Base-by-base conservation (phyloP, 2,113 vertebrate genomes). In the Jacana jacana region DNA sequence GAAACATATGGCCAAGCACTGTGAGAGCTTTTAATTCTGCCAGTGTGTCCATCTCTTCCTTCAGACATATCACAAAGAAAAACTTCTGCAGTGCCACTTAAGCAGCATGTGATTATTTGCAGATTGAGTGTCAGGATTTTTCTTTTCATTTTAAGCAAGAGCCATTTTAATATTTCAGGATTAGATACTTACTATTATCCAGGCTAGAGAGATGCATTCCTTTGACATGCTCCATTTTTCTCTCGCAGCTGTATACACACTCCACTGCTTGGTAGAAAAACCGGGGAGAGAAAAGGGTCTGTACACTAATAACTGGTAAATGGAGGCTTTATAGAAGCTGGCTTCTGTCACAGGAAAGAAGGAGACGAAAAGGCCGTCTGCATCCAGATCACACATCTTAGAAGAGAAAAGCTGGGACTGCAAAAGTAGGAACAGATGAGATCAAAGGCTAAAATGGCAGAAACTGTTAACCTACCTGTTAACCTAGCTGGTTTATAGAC, bases 1-100 rank as follows among this genome's bases (percentile, higher is more conserved):
- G 70, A 95, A 93, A 95, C 94, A 96, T 88, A 92, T 91, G 90
- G 57, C 51, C 72, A 65, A 88, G 71, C 61, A 60, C 75, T n/a
- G 61, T 94, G 64, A 51, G 52, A 68, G 55, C 48, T 91, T 91
- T 84, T 84, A 81, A 35, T 95, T 96, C 65, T 95, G 90, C 78
- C 90, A 94, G 48, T 33, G 52, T 55, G 90, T 96, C 77, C 65
- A 90, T 95, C 88, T 95, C 77, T 90, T 93, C 61, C 65, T 92
- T 93, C 27, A 4, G 65, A 61, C 84, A 63, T 48, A 90, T 75
- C 80, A 68, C n/a, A 71, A 71, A 88, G 46, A 39, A 93, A 93
- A 94, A 75, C 51, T 69, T 87, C 69, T 75, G 19, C 95, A 86
- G 28, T 81, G 69, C 31, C 88, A 86, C 80, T 78, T 88, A 86